Percentiles rank a stretch among this genome's conserved stretches.
phyloP scores from a whole-genome alignment of 2,113 vertebrate genomes.

The Crotalus viridis region DNA sequence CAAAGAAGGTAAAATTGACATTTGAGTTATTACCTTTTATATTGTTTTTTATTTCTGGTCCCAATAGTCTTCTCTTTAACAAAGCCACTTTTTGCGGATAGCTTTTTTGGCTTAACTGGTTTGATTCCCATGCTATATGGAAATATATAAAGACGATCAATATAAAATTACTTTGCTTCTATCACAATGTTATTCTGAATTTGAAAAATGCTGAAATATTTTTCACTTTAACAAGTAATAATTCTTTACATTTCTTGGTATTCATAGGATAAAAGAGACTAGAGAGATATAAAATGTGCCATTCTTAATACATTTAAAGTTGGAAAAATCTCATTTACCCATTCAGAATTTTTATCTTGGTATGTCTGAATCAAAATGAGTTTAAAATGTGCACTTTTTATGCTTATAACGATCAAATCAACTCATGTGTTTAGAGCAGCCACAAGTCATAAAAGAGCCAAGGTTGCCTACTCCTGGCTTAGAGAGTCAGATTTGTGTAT shows the following conservation, averaged over 20 bases:
- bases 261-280: background rate
- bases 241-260: background rate
- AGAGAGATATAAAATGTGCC: background rate
- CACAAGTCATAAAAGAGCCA: no score
- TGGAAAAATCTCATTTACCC: background rate
- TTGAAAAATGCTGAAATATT: background rate
- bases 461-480: no score
- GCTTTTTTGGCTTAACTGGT: background rate
- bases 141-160: background rate
- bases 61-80: background rate
- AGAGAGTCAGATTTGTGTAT: background rate
- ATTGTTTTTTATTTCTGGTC: slow-evolving; percentile 17
- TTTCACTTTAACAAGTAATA: background rate
- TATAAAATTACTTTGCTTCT: background rate
- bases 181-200: background rate
- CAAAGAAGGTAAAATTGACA: background rate
- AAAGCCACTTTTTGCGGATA: background rate
- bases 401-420: background rate
- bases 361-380: background rate
- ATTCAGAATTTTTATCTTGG: background rate
- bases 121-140: slow-evolving; percentile 13
- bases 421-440: background rate
- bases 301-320: background rate
- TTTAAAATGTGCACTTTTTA: background rate
- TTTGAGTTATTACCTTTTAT: slow-evolving; percentile 21